phyloP scores from a whole-genome alignment of 2,888 invertebrate genomes.

The Hololepta plana region DNA sequence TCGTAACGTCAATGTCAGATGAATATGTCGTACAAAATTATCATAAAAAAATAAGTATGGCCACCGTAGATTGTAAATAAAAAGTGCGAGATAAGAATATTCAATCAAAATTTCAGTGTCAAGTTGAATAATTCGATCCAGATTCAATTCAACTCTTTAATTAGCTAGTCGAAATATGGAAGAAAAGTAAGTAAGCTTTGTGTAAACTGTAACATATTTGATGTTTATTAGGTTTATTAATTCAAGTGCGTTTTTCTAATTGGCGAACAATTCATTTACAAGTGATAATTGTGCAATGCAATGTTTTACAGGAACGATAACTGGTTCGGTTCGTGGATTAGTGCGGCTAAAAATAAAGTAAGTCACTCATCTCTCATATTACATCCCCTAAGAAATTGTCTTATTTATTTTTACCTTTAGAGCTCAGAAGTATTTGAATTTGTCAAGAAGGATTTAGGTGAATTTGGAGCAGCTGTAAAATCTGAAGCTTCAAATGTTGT shows the following conservation, averaged over 20 bases:
- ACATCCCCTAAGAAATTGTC: no score
- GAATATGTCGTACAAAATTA: no score
- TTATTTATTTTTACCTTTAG: no score
- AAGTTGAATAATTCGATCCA: constrained; percentile 8
- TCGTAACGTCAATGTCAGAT: no score
- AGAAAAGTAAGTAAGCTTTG: constrained; percentile 15
- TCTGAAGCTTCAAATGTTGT: constrained; percentile 51
- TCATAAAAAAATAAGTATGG: constrained; percentile 6
- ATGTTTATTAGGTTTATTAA: no score
- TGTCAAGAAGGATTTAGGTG: constrained; percentile 58
- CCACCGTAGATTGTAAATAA: constrained; percentile 11
- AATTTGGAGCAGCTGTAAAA: constrained; percentile 52
- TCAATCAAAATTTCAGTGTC: constrained; percentile 12
- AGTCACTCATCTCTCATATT: no score
- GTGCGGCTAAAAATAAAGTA: constrained; percentile 27
- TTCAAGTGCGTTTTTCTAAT: no score
- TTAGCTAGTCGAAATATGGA: constrained; percentile 11
- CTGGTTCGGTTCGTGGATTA: constrained; percentile 28
- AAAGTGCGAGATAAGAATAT: constrained; percentile 10
- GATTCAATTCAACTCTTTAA: constrained; percentile 1
- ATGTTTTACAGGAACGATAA: constrained; percentile 12
- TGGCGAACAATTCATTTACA: no score
- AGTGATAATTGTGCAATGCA: no score
- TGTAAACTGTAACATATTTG: no score
- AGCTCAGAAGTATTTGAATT: constrained; percentile 57